phyloP scores from a whole-genome alignment of 2,113 vertebrate species.

The Saimiri boliviensis region DNA sequence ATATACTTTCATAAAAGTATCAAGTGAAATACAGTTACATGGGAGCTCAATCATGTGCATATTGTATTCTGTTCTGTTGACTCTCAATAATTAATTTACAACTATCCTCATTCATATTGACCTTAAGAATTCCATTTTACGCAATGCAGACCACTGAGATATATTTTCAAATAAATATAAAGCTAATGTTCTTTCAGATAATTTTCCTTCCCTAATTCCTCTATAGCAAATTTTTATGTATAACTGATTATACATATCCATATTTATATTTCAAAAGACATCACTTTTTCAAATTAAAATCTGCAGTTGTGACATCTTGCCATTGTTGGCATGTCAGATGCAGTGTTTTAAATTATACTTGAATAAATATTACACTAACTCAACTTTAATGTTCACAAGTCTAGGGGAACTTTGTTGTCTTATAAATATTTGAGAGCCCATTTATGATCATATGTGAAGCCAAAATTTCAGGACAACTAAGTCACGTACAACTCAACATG shows the following conservation, averaged over 20 bases:
- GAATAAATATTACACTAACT: slow-evolving; percentile 59
- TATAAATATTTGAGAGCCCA: slow-evolving; percentile 35
- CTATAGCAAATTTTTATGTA: not conserved
- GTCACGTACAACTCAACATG: not conserved
- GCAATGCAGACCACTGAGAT: not conserved
- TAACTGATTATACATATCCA: slow-evolving; percentile 2
- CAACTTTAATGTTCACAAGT: not conserved
- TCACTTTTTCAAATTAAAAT: slow-evolving; percentile 29
- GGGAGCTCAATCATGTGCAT: not conserved
- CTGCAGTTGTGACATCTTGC: slow-evolving; percentile 31
- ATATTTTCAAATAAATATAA: slow-evolving; percentile 41
- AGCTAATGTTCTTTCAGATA: not conserved
- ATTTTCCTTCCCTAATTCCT: not conserved
- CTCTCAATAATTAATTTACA: slow-evolving; percentile 47
- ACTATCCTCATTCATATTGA: not conserved
- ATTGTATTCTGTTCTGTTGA: slow-evolving; percentile 36
- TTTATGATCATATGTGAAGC: not conserved
- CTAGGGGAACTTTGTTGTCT: not conserved
- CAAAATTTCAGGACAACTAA: slow-evolving; percentile 33
- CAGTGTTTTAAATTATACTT: slow-evolving; percentile 19
- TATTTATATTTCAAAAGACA: slow-evolving; percentile 26
- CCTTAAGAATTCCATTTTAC: slow-evolving; percentile 30
- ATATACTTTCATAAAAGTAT: not conserved
- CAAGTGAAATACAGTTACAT: slow-evolving; percentile 25
- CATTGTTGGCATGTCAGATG: not conserved